A percentile compares a stretch with the other conserved stretches of the same genome.
phyloP scores from a whole-genome alignment of 2,888 invertebrate genomes.

The Ctena decussata region DNA sequence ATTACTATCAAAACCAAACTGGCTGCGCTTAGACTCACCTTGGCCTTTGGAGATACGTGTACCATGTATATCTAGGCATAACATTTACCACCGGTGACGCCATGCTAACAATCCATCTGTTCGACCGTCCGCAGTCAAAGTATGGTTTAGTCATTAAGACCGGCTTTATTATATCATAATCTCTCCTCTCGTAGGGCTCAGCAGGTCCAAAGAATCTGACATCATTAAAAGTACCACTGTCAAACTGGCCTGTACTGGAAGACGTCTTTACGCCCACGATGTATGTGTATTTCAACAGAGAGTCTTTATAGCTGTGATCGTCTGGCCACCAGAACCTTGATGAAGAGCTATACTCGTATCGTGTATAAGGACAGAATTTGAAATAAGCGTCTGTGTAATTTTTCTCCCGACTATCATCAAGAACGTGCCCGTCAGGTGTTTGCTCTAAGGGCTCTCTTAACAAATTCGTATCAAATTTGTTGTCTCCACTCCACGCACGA shows the following conservation, averaged over 20 bases:
- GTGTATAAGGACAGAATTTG: constrained; percentile 40
- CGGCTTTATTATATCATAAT: constrained; percentile 89
- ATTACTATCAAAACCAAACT: too few relatives aligned
- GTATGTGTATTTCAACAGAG: constrained; percentile 69
- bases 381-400: constrained; percentile 91
- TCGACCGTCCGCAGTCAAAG: constrained; percentile 97
- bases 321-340: constrained; percentile 48
- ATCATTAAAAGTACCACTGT: constrained; percentile 67
- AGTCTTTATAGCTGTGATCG: constrained; percentile 83
- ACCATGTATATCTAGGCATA: constrained; percentile 90
- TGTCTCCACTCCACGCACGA: constrained; percentile 90
- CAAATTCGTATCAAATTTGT: constrained; percentile 94
- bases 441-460: constrained; percentile 97
- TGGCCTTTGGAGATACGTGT: constrained; percentile 79
- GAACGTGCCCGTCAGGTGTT: constrained; percentile 90
- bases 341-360: constrained; percentile 9
- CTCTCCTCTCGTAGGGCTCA: constrained; percentile 73
- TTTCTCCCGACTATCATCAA: constrained; percentile 87
- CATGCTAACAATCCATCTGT: constrained; percentile 98
- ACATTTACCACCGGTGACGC: constrained; percentile 98
- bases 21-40: constrained; percentile 67
- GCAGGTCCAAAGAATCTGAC: constrained; percentile 82
- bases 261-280: constrained; percentile 80
- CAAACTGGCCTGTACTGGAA: constrained; percentile 80
- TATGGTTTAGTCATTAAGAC: constrained; percentile 98